Conservation (phyloP, 1,140 invertebrate species). For the Megalopta genalis region DNA sequence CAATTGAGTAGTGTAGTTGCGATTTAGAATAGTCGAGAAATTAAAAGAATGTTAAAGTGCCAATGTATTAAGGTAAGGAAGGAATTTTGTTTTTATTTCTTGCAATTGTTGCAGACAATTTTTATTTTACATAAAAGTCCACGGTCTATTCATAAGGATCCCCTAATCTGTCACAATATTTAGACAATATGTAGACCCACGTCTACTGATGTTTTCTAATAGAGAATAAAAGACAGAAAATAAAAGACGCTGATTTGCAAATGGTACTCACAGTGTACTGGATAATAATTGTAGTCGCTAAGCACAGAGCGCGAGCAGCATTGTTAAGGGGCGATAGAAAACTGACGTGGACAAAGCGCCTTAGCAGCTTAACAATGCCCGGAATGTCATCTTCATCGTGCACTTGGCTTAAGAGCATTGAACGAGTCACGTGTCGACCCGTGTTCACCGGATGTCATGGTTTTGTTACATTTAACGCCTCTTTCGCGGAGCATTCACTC, state of each 20-base stretch:
- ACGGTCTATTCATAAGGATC: neutral
- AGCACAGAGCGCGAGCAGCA: conserved; percentile 10
- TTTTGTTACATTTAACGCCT: conserved; percentile 74
- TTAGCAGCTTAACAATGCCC: conserved; percentile 7
- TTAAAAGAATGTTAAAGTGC: too few relatives aligned
- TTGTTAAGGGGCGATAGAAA: neutral
- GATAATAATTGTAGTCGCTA: conserved; percentile 3
- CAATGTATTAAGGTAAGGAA: too few relatives aligned
- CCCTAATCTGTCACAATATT: neutral
- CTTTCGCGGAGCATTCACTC: conserved; percentile 62
- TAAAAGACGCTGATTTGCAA: neutral
- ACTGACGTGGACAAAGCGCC: conserved; percentile 17
- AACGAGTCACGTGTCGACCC: conserved; percentile 74
- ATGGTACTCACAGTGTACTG: neutral
- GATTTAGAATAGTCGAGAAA: too few relatives aligned
- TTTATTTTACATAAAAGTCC: too few relatives aligned
- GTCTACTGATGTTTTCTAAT: neutral
- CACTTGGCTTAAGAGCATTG: conserved; percentile 40
- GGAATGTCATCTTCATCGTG: conserved; percentile 12
- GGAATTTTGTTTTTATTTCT: too few relatives aligned
- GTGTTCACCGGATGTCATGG: conserved; percentile 74
- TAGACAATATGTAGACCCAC: neutral
- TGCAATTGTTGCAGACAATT: too few relatives aligned
- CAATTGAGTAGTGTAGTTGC: too few relatives aligned
- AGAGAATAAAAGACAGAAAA: neutral